Evolutionary conservation across 2,888 invertebrate species (phyloP).

Genomic region (Campoletis raptor): DNA sequence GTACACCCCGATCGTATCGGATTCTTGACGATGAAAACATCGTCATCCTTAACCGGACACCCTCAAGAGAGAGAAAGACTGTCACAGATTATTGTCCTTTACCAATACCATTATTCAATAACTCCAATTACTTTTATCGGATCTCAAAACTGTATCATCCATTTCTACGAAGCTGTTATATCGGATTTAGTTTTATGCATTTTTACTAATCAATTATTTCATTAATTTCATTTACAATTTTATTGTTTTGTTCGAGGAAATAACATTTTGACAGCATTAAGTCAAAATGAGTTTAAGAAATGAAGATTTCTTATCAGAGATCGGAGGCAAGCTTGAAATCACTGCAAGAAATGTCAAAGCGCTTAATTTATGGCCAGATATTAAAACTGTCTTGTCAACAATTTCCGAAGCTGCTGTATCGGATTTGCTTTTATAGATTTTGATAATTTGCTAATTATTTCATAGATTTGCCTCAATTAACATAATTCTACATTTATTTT

Average conservation of each 20-base stretch:
- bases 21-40: slow-evolving; percentile 55
- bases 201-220: neutral
- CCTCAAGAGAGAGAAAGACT: slow-evolving; percentile 4
- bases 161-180: neutral
- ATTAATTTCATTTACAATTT: neutral
- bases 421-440: neutral
- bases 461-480: too few relatives aligned
- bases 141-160: neutral
- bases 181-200: neutral
- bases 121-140: slow-evolving; percentile 36
- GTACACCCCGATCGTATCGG: slow-evolving; percentile 43
- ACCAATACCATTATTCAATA: neutral
- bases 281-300: neutral
- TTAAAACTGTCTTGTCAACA: neutral
- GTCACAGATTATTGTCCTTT: slow-evolving; percentile 29
- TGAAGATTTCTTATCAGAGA: too few relatives aligned
- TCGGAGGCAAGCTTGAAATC: too few relatives aligned
- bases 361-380: neutral
- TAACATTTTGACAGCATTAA: neutral
- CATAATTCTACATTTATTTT: neutral
- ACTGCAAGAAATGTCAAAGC: too few relatives aligned
- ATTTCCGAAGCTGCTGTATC: neutral
- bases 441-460: too few relatives aligned
- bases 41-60: slow-evolving; percentile 32
- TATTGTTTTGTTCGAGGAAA: neutral